Base-by-base conservation (phyloP, 2,797 vertebrate species). In the Anableps anableps region DNA sequence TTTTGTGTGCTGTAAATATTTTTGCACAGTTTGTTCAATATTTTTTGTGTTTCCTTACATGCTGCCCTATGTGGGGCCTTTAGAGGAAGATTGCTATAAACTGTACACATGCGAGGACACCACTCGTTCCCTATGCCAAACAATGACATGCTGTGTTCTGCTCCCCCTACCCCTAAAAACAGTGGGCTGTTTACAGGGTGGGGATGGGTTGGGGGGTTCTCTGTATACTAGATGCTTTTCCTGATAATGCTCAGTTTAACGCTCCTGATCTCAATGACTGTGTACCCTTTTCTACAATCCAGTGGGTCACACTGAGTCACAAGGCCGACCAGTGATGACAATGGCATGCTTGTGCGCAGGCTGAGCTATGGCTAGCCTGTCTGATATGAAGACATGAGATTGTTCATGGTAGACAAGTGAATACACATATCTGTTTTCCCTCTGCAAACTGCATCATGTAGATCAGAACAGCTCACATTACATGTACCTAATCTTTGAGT, bases 301-400 rank as follows among this genome's bases (percentile, higher is more conserved):
- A 86, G 83, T 38, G 75, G 92, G 92, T 94, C 93, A 94, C 91
- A 93, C 90, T 93, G 86, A 92, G 94, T 95, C 95, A 96, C 94
- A 95, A 96, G 95, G 89, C 89, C 91, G 82, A 86, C 84, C 88
- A 68, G 89, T n/a, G 75, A 88, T 91, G 91, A 96, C 94, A 96
- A 96, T 94, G 90, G 91, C 91, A 93, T 88, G 91, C 88, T 93
- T 96, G 93, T 95, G 93, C 80, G 60, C 81, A 86, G 77, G 79
- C 87, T 86, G 83, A 88, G 89, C 82, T 79, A 79, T 77, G 83
- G 84, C 77, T 38, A 73, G 72, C 79, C 86, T 60, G 85, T 91
- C 83, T 88, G 87, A 92, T 88, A 88, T 84, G 84, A 88, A 82
- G 85, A 90, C 83, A 91, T 86, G 86, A 87, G 89, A 93, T 90